Conservation (phyloP, 2,113 vertebrate species). For the Elephas maximus region DNA sequence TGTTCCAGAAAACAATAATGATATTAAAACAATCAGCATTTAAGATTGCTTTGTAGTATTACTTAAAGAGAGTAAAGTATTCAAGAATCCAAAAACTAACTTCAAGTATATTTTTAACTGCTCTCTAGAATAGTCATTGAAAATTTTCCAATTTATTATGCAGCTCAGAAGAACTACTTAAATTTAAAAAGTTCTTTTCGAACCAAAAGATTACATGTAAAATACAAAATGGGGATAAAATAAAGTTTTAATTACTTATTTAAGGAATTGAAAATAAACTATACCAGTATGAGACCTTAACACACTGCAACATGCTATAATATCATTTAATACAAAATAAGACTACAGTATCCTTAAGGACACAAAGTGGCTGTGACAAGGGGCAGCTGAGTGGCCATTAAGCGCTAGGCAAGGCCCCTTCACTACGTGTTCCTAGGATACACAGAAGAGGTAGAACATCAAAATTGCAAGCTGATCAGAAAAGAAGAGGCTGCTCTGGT, state of each 20-base stretch:
- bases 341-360: no score
- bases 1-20: slow-evolving; percentile 1
- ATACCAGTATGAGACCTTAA: background rate
- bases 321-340: background rate
- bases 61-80: background rate
- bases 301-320: background rate
- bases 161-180: background rate
- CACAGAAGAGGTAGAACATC: no score
- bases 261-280: slow-evolving; percentile 34
- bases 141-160: background rate
- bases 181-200: background rate
- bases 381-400: no score
- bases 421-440: no score
- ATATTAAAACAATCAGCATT: background rate
- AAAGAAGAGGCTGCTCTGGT: no score
- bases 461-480: background rate
- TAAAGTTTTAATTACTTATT: background rate
- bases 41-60: background rate
- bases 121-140: no score
- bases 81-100: slow-evolving; percentile 40
- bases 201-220: background rate
- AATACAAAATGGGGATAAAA: background rate
- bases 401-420: no score
- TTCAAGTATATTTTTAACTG: background rate
- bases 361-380: no score